Evolutionary conservation across 2,888 invertebrate genomes (phyloP).

Genomic region (Ophion slaviceki): DNA sequence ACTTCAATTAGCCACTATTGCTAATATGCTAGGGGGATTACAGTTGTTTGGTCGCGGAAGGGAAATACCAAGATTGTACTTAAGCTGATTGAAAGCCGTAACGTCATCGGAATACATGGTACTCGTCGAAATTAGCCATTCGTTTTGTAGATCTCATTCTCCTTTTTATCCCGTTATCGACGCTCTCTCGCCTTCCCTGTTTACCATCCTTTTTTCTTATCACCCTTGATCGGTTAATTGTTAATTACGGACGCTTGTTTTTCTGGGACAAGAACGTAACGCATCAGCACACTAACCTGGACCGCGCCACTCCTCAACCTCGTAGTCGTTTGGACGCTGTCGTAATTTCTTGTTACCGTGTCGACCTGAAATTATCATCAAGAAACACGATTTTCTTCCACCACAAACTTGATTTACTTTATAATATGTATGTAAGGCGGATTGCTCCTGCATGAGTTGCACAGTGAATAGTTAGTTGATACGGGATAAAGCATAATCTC

Average conservation of each 20-base stretch:
- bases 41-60: not conserved
- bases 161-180: not conserved
- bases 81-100: conserved; percentile 73
- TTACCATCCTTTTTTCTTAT: not conserved
- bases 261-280: conserved; percentile 65
- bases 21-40: not conserved
- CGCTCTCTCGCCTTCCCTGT: not conserved
- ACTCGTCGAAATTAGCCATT: conserved; percentile 1
- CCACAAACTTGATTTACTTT: not conserved
- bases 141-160: conserved; percentile 49
- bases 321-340: conserved; percentile 86
- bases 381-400: conserved; percentile 26
- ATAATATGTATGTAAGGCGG: not conserved
- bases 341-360: conserved; percentile 86
- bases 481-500: not conserved
- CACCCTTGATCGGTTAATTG: not conserved
- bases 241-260: conserved; percentile 7
- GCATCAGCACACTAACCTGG: conserved; percentile 85
- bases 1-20: not conserved
- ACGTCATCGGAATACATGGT: conserved; percentile 27
- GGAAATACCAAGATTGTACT: conserved; percentile 70
- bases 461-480: not conserved
- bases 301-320: conserved; percentile 90
- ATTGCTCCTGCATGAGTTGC: not conserved
- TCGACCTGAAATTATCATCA: conserved; percentile 83